Evolutionary conservation across 23 tunicate genomes (phyloP), one percentile per base, ranked within the genome.

Genomic region (Oikopleura albicans): DNA sequence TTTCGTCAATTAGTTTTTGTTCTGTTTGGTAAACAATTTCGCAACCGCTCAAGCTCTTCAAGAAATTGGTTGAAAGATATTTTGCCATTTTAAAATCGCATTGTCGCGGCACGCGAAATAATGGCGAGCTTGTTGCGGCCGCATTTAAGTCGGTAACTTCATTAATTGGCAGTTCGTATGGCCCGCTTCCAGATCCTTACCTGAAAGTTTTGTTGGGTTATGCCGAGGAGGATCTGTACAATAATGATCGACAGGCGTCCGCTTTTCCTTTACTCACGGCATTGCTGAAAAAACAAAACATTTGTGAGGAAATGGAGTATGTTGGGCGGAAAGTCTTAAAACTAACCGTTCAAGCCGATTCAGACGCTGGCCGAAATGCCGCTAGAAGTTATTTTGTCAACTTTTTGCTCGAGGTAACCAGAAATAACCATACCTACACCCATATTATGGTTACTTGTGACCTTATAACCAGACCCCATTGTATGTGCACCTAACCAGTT

Each of bases 181-280:
- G 91, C 36, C 84, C 56, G 0, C 41, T 93, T 33, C 86, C 66
- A 22, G 87, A 86, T 27, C 76, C 88, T 39, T 91, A 93, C 40
- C 84, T 93, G 0, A 40, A 86, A 79, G 84, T 87, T 37, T 83
- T 93, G 75, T 87, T 93, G 12, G 83, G 87, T 1, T 93, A 93
- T 84, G 95, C 95, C 0, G 98, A 90, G 66, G 91, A 87, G 76
- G 89, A 89, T 35, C 40, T 93, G 57, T 84, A 86, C 84, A 88
- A 88, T 76, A 56, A 40, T 16, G 84, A 86, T 38, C 86, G 94
- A 27, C 94, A 90, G 59, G 59, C 59, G 8, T 8, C 59, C 16
- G 59, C 59, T 49, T 49, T 49, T 49, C 59, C 59, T 8, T 22
- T 49, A 8, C 22, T 49, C 8, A 8, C 8, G 8, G 59, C 59